Evolutionary conservation across 2,797 vertebrate species (phyloP).

Genomic region (Graptemys geographica): DNA sequence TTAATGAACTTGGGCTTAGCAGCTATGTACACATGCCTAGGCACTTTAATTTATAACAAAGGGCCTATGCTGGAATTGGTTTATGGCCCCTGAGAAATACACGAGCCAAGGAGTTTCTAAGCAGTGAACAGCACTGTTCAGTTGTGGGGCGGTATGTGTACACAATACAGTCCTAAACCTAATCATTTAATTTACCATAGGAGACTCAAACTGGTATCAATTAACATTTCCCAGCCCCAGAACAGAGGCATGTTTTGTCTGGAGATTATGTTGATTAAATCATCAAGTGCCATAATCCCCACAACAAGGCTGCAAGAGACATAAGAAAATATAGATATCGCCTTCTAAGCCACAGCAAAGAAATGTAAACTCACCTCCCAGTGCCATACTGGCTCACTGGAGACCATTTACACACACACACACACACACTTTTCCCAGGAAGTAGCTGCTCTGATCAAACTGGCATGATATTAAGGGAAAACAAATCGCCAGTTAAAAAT

Average conservation of each 20-base stretch:
- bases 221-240: constrained; percentile 75
- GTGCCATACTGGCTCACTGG: background rate
- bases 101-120: constrained; percentile 19
- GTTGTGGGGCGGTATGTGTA: constrained; percentile 2
- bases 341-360: constrained; percentile 36
- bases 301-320: background rate
- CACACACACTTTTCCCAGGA: constrained; percentile 17
- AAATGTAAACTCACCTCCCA: background rate
- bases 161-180: constrained; percentile 57
- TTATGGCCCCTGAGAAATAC: background rate
- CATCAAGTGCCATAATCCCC: constrained; percentile 76
- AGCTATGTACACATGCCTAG: background rate
- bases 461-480: background rate
- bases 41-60: fast-evolving
- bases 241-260: constrained; percentile 76
- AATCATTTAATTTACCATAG: constrained; percentile 74
- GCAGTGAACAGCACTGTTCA: constrained; percentile 37
- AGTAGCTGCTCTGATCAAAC: constrained; percentile 25
- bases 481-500: background rate
- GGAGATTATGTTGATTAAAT: constrained; percentile 81
- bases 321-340: constrained; percentile 38
- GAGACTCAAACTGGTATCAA: constrained; percentile 74
- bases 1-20: fast-evolving
- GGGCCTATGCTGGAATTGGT: background rate
- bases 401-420: background rate